Evolutionary conservation across 2,888 invertebrate genomes (phyloP).

Genomic region (Drosophila demipolita): DNA sequence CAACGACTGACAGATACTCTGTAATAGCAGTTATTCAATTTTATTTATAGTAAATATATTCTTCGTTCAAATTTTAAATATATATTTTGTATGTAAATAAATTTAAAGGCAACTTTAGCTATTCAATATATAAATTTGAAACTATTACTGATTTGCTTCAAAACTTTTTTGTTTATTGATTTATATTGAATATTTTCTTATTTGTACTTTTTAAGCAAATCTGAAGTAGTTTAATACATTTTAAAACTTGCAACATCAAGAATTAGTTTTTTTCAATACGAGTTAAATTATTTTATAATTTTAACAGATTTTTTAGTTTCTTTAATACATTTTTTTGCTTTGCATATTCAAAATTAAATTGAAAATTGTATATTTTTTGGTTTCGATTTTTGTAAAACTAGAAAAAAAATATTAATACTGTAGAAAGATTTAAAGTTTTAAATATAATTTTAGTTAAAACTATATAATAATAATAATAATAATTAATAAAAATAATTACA

Average conservation of each 20-base stretch:
- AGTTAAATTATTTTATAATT: not conserved
- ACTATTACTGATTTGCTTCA: accelerated
- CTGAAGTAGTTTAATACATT: not conserved
- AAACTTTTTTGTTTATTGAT: not conserved
- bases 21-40: not conserved
- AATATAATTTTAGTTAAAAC: not conserved
- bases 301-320: not conserved
- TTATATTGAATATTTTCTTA: not conserved
- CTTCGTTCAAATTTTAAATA: not conserved
- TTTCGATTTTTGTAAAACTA: not conserved
- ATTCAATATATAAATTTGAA: not conserved
- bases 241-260: accelerated
- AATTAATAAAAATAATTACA: not conserved
- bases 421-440: accelerated
- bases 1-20: conserved; percentile 12
- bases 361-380: accelerated
- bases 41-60: not conserved
- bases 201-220: not conserved
- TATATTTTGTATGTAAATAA: not conserved
- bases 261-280: accelerated
- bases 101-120: not conserved
- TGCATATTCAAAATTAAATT: not conserved
- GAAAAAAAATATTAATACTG: accelerated
- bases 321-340: not conserved
- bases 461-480: too few relatives aligned